Evolutionary conservation across 2,797 vertebrate species (phyloP), one percentile per base, ranked within the genome.

Genomic region (Mormyrops boulengeri): DNA sequence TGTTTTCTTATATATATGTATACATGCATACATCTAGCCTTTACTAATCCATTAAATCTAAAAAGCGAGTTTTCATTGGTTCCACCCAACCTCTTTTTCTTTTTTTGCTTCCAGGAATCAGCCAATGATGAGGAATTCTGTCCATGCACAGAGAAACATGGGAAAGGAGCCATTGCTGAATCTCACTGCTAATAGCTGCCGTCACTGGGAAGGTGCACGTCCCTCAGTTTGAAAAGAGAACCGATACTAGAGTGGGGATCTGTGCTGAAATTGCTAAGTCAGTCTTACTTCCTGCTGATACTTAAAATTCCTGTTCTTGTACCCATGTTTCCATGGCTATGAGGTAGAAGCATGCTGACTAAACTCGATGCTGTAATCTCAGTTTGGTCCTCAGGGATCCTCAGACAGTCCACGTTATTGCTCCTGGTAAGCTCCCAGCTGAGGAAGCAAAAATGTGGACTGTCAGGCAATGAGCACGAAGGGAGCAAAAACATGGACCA

Each of bases 111-210:
- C 34, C 91, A 96, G 95, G 95, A 95, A 47, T 92, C 92, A 0
- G 94, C 94, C 0, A 90, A 92, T 49, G 95, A 96, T 14, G 92
- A 90, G 2, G 90, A 92, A 88, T 92, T 93, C 90, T 3, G 34
- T 57, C 0, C 62, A 69, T 69, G 90, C 2, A 92, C 94, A 86
- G 92, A 91, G 89, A 87, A 4, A n/a, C 88, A 87, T 41, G 0
- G 0, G 7, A 91, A 93, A 0, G 92, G 93, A 12, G 89, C 12
- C 5, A 90, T 91, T 12, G 93, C 91, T 0, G 95, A 95, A 90
- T 95, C 95, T 90, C 93, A 90, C 87, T 94, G 89, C 89, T 96
- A 96, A 93, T 91, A 89, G 77, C 89, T 92, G 92, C 89, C 87
- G 88, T 93, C 92, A 90, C 38, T 9, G 89, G 26, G 17, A 66